A percentile compares a stretch with the other conserved stretches of the same genome.
phyloP scores from a whole-genome alignment of 2,797 vertebrate genomes.

The Sarcoramphus papa region DNA sequence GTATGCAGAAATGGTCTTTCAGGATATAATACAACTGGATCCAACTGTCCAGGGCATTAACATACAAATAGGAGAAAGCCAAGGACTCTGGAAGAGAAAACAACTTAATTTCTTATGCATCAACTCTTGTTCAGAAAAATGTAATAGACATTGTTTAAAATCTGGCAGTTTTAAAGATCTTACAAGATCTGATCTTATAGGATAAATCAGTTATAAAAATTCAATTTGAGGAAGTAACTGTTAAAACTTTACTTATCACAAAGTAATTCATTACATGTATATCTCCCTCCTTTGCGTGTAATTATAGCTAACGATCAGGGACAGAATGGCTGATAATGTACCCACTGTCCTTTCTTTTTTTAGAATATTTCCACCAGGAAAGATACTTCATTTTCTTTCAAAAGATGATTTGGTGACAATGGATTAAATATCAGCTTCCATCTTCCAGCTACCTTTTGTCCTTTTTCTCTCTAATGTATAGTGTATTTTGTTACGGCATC shows the following conservation, averaged over 20 bases:
- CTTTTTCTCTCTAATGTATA: not conserved
- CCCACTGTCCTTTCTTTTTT: not conserved
- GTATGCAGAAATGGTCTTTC: not conserved
- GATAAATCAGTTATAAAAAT: not conserved
- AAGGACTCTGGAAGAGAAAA: not conserved
- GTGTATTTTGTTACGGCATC: not conserved
- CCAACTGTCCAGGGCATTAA: not conserved
- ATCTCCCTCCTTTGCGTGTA: not conserved
- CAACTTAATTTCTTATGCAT: not conserved
- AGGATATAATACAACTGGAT: not conserved
- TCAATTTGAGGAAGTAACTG: not conserved
- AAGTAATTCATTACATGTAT: not conserved
- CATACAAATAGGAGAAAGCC: not conserved
- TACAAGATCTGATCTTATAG: not conserved
- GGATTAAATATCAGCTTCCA: not conserved
- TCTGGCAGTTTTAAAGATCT: not conserved
- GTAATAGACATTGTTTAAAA: not conserved
- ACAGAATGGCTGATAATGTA: not conserved
- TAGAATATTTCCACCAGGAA: not conserved
- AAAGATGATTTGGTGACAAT: not conserved
- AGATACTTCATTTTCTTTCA: not conserved
- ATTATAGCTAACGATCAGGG: not conserved
- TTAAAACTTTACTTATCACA: not conserved
- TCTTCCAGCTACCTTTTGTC: not conserved
- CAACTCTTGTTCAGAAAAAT: not conserved